Evolutionary conservation across 2,888 invertebrate species (phyloP), one percentile per base, ranked within the genome.

Genomic region (Drosophila mulleri): DNA sequence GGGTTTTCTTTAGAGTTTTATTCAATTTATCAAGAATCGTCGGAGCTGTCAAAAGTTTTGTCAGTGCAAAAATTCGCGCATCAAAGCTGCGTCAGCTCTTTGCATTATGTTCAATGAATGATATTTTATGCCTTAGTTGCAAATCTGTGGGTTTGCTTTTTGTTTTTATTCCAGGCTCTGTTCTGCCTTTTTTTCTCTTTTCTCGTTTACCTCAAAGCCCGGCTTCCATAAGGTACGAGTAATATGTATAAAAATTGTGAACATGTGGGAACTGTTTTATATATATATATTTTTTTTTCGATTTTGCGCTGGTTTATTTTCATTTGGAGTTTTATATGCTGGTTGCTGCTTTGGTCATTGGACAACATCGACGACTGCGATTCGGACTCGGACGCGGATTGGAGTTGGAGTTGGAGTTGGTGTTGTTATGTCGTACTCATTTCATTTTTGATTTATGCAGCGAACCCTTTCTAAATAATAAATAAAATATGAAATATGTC

Each of bases 391-490:
- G 52, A 50, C 64, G 66, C 42, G 47, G 65, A 53, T 47, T 68
- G 70, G 68, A 26, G 20, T 75, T 83, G 83, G 83, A 85, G 80
- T 83, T 82, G 77, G 66, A 44, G 44, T 80, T 85, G 86, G 88
- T 84, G 82, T 89, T 84, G 79, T 90, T 79, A 84, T 84, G 80
- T 88, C 81, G 90, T 84, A 89, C 82, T 86, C 80, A 78, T 89
- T 90, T 88, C 81, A 78, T 84, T 82, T 88, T 89, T 91, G 91
- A 91, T 91, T 91, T 91, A 91, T 90, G 86, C 88, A 88, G 75
- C 88, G 77, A 82, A 84, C 85, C 84, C 83, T 88, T 86, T 85
- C 80, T 82, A 85, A 89, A 88, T 90, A 89, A 90, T 91, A 91
- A 91, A 91, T 89, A 91, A 90, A 89, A 90, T 90, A 89, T 90